Evolutionary conservation across 1,140 invertebrate species (phyloP), one percentile per base, ranked within the genome.

Genomic region (Panagrolaimus sp.): DNA sequence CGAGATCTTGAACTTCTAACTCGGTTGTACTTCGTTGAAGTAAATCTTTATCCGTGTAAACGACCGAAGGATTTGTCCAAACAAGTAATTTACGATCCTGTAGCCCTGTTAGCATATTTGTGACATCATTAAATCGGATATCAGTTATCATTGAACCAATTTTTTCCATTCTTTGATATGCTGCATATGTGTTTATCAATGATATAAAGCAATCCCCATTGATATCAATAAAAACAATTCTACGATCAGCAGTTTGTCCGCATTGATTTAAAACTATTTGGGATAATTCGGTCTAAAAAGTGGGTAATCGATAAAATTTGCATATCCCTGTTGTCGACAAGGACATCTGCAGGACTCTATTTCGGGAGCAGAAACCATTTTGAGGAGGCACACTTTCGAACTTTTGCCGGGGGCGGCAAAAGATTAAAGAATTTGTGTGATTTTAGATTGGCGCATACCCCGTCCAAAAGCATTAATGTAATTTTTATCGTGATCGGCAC

Each of bases 21-120:
- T 89, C 87, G 52, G 88, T 86, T 38, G 88, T 83, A 0, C 89
- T 89, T 76, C 85, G 87, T 43, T 86, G 81, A 21, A 90, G 84
- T 7, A 94, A 84, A 69, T 90, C 89, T 55, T 88, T 87, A 85
- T 95, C 92, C 28, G 89, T 87, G 76, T 88, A 90, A 0, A 89
- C 86, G 26, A 89, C 88, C 45, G 87, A 88, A 0, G 93, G 93
- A 81, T 90, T 92, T 72, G 90, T 89, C 90, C 91, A 94, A n/a
- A 94, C 88, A 24, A 89, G 88, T 24, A 94, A 85, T 75, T 88
- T 89, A 0, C 89, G 87, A 75, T 94, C 91, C 73, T 91, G 88
- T 69, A 94, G 88, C 1, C 90, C 90, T 28, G 90, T 90, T 70
- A 95, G 84, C 79, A 93, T 91, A 83, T 93, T 93, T 1, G 89